A percentile compares a stretch with the other conserved stretches of the same genome.
These are phyloP conservation scores for Eucera pruinosa DNA, from an alignment of 2,888 invertebrate species.

Conservation along the genomic window DNA sequence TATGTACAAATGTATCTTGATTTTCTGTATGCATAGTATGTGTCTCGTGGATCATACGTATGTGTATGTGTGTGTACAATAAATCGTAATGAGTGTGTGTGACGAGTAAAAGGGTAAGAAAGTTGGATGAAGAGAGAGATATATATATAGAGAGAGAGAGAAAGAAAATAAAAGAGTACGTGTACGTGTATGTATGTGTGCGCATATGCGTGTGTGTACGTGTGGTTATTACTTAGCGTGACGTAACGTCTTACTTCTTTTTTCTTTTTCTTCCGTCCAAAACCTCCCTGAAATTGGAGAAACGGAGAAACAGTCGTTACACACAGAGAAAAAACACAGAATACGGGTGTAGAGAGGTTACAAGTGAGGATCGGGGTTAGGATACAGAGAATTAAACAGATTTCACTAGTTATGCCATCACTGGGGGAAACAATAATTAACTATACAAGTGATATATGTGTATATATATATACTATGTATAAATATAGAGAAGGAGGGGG, in stretches of 20 bases:
- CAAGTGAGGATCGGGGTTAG: slow-evolving; percentile 28
- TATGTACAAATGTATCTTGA: background rate
- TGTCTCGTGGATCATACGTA: too few relatives aligned
- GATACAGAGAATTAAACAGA: slow-evolving; percentile 20
- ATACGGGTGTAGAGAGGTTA: slow-evolving; percentile 39
- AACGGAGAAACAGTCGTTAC: slow-evolving; percentile 84
- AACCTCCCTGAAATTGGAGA: slow-evolving; percentile 91
- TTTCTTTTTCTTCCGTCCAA: slow-evolving; percentile 99
- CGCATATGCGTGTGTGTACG: slow-evolving; percentile 12
- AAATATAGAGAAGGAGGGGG: background rate
- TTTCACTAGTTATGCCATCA: slow-evolving; percentile 23
- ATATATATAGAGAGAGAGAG: too few relatives aligned
- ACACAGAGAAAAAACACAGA: slow-evolving; percentile 80
- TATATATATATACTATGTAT: background rate
- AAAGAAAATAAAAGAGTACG: too few relatives aligned
- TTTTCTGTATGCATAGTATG: too few relatives aligned
- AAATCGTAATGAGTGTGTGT: too few relatives aligned
- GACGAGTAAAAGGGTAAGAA: too few relatives aligned
- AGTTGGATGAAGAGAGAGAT: too few relatives aligned
- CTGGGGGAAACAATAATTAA: slow-evolving; percentile 17
- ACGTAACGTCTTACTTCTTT: slow-evolving; percentile 95
- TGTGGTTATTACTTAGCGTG: slow-evolving; percentile 81
- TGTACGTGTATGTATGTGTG: slow-evolving; percentile 12
- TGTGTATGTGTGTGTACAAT: too few relatives aligned
- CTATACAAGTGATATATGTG: slow-evolving; percentile 11